A percentile compares a stretch with the other conserved stretches of the same genome.
phyloP scores from a whole-genome alignment of 53 echinoderm and acorn worm species.

The Hippasteria phrygiana region DNA sequence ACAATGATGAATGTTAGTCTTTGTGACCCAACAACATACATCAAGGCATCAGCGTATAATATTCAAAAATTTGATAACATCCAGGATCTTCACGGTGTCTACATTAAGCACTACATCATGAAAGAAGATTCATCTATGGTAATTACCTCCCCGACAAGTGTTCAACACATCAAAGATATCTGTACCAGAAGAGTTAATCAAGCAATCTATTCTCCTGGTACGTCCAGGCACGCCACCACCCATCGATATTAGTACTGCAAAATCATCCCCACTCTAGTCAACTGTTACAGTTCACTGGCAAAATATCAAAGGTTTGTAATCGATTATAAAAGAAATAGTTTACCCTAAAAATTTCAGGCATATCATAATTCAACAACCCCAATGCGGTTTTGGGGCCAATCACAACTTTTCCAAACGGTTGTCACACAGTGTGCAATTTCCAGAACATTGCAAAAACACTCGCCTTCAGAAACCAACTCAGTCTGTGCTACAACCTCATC shows the following conservation, averaged over 20 bases:
- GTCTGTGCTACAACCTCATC: too few species aligned
- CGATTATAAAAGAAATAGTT: background rate
- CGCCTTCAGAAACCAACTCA: background rate
- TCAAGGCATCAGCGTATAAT: background rate
- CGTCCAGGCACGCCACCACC: conserved; percentile 21
- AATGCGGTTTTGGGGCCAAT: conserved; percentile 71
- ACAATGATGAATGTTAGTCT: conserved; percentile 14
- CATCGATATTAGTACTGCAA: background rate
- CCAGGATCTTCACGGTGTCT: background rate
- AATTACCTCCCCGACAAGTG: conserved; percentile 13
- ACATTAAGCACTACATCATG: conserved; percentile 6
- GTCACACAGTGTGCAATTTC: conserved; percentile 63
- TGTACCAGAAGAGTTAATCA: conserved; percentile 27
- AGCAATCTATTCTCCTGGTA: conserved; percentile 8
- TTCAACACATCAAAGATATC: conserved; percentile 1
- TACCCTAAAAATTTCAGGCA: too few species aligned
- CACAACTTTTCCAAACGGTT: conserved; percentile 64
- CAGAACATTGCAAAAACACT: conserved; percentile 63
- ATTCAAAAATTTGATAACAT: conserved; percentile 14
- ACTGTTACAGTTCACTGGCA: conserved; percentile 30
- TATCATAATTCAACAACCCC: too few species aligned
- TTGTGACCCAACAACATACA: background rate
- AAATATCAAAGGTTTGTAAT: conserved; percentile 22
- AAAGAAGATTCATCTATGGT: conserved; percentile 25
- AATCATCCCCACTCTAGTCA: conserved; percentile 15